phyloP scores from a whole-genome alignment of 2,113 vertebrate species.

The Myotis lucifugus region DNA sequence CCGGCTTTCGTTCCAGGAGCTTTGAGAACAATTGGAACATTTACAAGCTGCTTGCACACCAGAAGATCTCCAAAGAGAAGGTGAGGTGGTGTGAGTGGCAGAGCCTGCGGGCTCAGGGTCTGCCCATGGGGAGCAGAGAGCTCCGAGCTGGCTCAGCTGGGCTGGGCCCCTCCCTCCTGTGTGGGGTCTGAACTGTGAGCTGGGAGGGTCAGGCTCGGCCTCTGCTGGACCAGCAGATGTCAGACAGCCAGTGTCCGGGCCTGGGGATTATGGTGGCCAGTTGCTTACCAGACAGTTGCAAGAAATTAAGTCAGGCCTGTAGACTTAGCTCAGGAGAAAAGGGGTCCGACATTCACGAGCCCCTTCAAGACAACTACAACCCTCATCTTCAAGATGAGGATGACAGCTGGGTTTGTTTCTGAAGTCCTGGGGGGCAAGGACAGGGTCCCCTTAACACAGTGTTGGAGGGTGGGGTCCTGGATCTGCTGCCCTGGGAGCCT shows the following conservation, averaged over 20 bases:
- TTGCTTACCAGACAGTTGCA: fast-evolving
- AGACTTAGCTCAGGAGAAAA: not conserved
- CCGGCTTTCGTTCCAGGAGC: constrained; percentile 86
- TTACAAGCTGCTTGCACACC: constrained; percentile 92
- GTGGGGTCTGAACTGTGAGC: not conserved
- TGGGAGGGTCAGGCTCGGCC: not conserved
- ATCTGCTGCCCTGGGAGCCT: not conserved
- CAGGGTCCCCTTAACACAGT: not conserved
- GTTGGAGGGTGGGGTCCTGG: not conserved
- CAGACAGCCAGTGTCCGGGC: not conserved
- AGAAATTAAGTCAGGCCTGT: not conserved
- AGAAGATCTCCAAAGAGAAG: constrained; percentile 87
- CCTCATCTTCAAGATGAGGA: fast-evolving
- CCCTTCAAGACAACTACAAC: fast-evolving
- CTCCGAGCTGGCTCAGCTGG: no score
- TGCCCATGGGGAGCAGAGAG: not conserved
- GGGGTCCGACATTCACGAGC: not conserved
- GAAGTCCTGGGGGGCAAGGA: no score
- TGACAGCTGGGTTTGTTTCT: not conserved
- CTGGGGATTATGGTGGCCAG: fast-evolving
- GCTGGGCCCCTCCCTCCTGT: not conserved
- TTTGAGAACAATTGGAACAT: constrained; percentile 98
- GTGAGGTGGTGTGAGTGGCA: constrained; percentile 67
- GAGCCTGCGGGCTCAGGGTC: fast-evolving
- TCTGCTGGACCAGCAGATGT: not conserved